Conservation (phyloP, 2,888 invertebrate genomes). For the Achlya flavicornis region DNA sequence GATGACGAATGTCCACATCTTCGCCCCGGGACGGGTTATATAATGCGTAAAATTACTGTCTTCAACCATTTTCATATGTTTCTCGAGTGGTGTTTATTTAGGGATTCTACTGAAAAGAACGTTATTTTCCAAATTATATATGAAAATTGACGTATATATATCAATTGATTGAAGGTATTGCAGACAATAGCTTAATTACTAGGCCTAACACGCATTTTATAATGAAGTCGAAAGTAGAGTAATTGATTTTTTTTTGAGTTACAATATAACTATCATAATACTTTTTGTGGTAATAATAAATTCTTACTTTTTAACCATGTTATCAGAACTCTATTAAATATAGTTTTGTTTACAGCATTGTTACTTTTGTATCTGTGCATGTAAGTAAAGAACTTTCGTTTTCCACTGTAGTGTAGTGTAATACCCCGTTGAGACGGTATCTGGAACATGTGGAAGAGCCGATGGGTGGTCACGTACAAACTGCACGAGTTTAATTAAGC, state of each 20-base stretch:
- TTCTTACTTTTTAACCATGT: too few species aligned
- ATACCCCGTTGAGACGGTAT: conserved; percentile 21
- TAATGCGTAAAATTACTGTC: conserved; percentile 80
- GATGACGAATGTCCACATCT: conserved; percentile 74
- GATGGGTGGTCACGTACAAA: conserved; percentile 56
- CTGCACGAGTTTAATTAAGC: conserved; percentile 68
- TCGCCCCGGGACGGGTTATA: conserved; percentile 71
- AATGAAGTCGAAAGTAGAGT: too few species aligned
- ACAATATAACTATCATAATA: too few species aligned
- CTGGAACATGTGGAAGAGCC: conserved; percentile 42
- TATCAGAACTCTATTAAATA: too few species aligned
- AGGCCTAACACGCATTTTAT: too few species aligned
- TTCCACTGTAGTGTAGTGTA: background rate
- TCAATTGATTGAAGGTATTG: too few species aligned
- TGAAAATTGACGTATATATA: background rate
- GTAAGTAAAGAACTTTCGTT: background rate
- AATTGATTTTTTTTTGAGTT: too few species aligned
- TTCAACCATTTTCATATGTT: conserved; percentile 70
- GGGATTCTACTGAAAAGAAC: conserved; percentile 32
- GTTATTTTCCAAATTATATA: conserved; percentile 18
- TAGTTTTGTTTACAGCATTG: too few species aligned
- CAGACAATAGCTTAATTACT: too few species aligned
- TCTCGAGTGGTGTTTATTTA: conserved; percentile 47
- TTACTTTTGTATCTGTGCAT: too few species aligned
- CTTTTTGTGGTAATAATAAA: too few species aligned